phyloP scores from a whole-genome alignment of 2,113 vertebrate genomes.

The Thomomys bottae region DNA sequence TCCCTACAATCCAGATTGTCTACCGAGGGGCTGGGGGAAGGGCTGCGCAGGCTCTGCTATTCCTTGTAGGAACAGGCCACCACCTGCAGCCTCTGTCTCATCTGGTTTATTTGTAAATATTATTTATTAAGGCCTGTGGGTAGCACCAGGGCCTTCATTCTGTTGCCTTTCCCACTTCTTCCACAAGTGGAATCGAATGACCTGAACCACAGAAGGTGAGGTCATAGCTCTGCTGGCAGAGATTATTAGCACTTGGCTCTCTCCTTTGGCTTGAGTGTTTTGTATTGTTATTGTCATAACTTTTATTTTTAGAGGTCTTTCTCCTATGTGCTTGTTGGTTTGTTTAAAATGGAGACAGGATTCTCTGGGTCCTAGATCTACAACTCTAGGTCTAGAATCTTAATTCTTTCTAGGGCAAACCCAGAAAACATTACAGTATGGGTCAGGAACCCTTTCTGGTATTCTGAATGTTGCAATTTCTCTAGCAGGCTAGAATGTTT shows the following conservation, averaged over 20 bases:
- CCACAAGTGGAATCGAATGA: slow-evolving; percentile 56
- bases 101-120: slow-evolving; percentile 76
- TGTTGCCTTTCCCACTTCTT: slow-evolving; percentile 43
- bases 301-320: slow-evolving; percentile 52
- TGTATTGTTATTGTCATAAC: slow-evolving; percentile 23
- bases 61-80: background rate
- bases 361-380: slow-evolving; percentile 15
- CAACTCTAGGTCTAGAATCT: slow-evolving; percentile 54
- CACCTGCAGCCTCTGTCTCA: background rate
- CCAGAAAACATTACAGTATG: background rate
- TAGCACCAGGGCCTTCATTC: slow-evolving; percentile 53
- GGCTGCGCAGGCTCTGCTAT: background rate
- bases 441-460: slow-evolving; percentile 54
- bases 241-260: slow-evolving; percentile 30
- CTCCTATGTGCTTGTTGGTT: slow-evolving; percentile 27
- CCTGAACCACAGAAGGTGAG: slow-evolving; percentile 21
- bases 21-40: background rate
- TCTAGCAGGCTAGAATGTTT: slow-evolving; percentile 55
- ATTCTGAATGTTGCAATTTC: slow-evolving; percentile 37
- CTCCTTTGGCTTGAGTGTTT: slow-evolving; percentile 47
- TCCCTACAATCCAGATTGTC: slow-evolving; percentile 52
- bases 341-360: slow-evolving; percentile 40
- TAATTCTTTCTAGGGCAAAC: slow-evolving; percentile 52
- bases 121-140: slow-evolving; percentile 78
- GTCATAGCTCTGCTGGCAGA: slow-evolving; percentile 78